phyloP scores from a whole-genome alignment of 2,888 invertebrate genomes.

The Nomada ruficornis region DNA sequence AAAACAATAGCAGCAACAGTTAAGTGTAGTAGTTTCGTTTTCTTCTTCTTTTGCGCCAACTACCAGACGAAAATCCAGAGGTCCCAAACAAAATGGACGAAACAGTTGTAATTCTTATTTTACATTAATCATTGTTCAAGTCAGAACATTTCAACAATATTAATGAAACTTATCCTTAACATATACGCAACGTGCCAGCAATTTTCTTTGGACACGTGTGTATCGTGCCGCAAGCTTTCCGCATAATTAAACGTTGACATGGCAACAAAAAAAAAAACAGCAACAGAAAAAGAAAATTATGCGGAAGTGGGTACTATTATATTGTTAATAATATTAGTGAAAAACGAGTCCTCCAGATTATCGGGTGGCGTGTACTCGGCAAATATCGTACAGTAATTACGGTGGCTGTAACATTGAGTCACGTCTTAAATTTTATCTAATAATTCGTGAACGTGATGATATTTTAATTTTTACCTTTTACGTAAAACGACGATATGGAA shows the following conservation, averaged over 20 bases:
- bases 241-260: neutral
- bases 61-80: slow-evolving; percentile 38
- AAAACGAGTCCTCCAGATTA: slow-evolving; percentile 33
- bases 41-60: slow-evolving; percentile 6
- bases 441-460: slow-evolving; percentile 65
- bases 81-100: slow-evolving; percentile 18
- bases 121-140: slow-evolving; percentile 15
- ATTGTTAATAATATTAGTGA: neutral
- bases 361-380: slow-evolving; percentile 13
- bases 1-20: slow-evolving; percentile 47
- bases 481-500: slow-evolving; percentile 79
- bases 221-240: neutral
- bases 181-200: neutral
- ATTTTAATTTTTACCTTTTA: slow-evolving; percentile 63
- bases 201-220: neutral
- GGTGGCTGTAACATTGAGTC: slow-evolving; percentile 47
- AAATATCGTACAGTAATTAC: slow-evolving; percentile 45
- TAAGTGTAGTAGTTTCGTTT: slow-evolving; percentile 21
- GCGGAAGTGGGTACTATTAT: neutral
- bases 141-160: neutral
- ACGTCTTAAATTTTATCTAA: slow-evolving; percentile 53
- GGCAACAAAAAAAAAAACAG: too few relatives aligned
- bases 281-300: slow-evolving; percentile 13
- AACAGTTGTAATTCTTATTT: slow-evolving; percentile 16
- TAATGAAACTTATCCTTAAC: neutral